A percentile compares a stretch with the other conserved stretches of the same genome.
Evolutionary conservation across 2,113 vertebrate genomes (phyloP).

Genomic region (Reinhardtius hippoglossoides): DNA sequence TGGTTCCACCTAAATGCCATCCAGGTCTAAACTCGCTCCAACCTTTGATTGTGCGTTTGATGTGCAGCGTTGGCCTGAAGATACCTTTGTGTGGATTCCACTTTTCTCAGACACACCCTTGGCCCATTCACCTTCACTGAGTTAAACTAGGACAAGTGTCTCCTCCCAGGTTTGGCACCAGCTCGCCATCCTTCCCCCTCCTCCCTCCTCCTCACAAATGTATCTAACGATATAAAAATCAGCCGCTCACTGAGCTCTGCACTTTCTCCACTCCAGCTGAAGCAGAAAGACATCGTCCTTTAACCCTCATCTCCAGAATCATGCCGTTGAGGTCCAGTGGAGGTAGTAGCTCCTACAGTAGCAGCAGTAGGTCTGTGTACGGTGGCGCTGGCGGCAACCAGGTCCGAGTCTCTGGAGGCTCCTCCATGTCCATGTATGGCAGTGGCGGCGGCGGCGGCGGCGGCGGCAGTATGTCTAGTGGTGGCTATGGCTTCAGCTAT

Average conservation of each 20-base stretch:
- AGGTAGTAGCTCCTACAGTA: background rate
- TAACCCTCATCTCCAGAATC: background rate
- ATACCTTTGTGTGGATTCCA: background rate
- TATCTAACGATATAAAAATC: conserved; percentile 54
- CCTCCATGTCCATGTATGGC: background rate
- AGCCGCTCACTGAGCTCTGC: background rate
- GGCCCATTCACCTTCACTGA: background rate
- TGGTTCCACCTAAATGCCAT: conserved; percentile 10
- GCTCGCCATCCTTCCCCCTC: background rate
- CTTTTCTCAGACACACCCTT: conserved; percentile 47
- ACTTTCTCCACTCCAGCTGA: conserved; percentile 56
- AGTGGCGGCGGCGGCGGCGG: conserved; percentile 22
- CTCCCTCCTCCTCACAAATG: conserved; percentile 12
- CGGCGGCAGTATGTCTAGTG: background rate
- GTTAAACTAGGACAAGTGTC: conserved; percentile 9
- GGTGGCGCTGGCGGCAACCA: too few relatives aligned
- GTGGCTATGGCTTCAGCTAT: background rate
- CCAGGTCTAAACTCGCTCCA: conserved; percentile 35
- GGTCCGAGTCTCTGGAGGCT: too few relatives aligned
- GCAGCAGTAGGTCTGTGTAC: too few relatives aligned
- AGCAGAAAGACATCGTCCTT: conserved; percentile 43
- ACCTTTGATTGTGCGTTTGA: background rate
- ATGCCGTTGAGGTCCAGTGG: background rate
- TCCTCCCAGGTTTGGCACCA: conserved; percentile 27
- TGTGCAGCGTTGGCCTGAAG: background rate